A percentile compares a stretch with the other conserved stretches of the same genome.
These are phyloP conservation scores for Drosophila anceps DNA, from an alignment of 2,888 invertebrate species.

Conservation along the genomic window DNA sequence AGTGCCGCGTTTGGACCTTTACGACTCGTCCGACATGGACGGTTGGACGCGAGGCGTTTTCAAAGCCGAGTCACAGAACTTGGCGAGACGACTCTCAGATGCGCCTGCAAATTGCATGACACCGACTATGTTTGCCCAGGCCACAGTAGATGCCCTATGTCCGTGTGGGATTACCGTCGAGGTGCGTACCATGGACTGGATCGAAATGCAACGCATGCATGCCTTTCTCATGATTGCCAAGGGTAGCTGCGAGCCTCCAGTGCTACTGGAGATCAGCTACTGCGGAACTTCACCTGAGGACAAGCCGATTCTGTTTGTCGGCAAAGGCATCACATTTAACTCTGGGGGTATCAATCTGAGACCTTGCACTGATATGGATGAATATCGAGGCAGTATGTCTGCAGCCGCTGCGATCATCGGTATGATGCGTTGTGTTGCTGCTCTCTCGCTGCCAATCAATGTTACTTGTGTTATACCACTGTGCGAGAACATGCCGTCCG, in stretches of 20 bases:
- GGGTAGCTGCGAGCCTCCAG: conserved; percentile 86
- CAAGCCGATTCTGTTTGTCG: conserved; percentile 87
- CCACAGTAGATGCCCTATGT: conserved; percentile 88
- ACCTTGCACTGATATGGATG: conserved; percentile 70
- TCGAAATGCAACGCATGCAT: conserved; percentile 86
- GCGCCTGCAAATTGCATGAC: conserved; percentile 92
- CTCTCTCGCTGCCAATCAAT: conserved; percentile 87
- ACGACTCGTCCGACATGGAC: conserved; percentile 86
- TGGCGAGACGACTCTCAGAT: conserved; percentile 89
- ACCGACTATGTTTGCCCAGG: conserved; percentile 90
- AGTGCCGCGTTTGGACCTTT: conserved; percentile 86
- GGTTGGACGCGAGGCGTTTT: conserved; percentile 89
- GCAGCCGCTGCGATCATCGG: conserved; percentile 88
- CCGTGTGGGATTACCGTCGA: conserved; percentile 86
- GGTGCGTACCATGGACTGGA: conserved; percentile 87
- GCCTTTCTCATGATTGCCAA: conserved; percentile 85
- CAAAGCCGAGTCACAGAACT: conserved; percentile 91
- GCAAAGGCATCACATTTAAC: conserved; percentile 87
- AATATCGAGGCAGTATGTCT: conserved; percentile 87
- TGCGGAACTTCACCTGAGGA: conserved; percentile 85
- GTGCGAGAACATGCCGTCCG: conserved; percentile 87
- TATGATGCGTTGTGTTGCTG: conserved; percentile 86
- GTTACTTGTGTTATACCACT: conserved; percentile 85
- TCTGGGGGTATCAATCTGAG: conserved; percentile 83
- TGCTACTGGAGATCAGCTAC: conserved; percentile 87